phyloP scores from a whole-genome alignment of 2,113 vertebrate genomes.

The Fregata magnificens region DNA sequence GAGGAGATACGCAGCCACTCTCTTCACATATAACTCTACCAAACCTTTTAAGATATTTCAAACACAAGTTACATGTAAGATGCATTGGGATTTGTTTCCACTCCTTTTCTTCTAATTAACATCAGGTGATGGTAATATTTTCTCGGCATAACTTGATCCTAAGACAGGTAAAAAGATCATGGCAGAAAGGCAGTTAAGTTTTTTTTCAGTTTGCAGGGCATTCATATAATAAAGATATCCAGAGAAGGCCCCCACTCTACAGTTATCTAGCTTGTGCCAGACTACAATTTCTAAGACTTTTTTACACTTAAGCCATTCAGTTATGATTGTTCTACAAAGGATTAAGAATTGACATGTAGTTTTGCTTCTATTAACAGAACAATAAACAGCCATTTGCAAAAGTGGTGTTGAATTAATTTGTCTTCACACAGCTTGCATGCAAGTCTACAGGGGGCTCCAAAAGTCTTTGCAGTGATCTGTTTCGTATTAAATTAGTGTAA shows the following conservation, averaged over 20 bases:
- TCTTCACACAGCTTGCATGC: not conserved
- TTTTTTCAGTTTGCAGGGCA: not conserved
- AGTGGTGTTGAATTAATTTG: not conserved
- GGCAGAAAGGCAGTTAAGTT: not conserved
- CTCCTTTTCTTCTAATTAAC: not conserved
- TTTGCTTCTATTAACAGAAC: not conserved
- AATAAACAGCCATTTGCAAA: not conserved
- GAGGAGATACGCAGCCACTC: fast-evolving
- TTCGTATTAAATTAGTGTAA: conserved; percentile 2
- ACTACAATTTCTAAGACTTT: not conserved
- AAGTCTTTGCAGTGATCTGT: conserved; percentile 5
- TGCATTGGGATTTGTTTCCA: not conserved
- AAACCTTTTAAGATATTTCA: not conserved
- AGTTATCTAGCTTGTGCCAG: not conserved
- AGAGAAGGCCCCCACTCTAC: not conserved
- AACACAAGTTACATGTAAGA: not conserved
- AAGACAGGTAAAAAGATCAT: not conserved
- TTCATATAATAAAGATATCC: not conserved
- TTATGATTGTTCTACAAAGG: not conserved
- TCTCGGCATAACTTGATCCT: not conserved
- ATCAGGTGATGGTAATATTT: not conserved
- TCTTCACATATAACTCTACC: not conserved
- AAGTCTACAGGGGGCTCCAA: conserved; percentile 37
- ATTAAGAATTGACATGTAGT: not conserved
- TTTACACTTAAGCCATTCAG: not conserved